Evolutionary conservation across 2,113 vertebrate genomes (phyloP).

Genomic region (Speoplatyrhinus poulsoni): DNA sequence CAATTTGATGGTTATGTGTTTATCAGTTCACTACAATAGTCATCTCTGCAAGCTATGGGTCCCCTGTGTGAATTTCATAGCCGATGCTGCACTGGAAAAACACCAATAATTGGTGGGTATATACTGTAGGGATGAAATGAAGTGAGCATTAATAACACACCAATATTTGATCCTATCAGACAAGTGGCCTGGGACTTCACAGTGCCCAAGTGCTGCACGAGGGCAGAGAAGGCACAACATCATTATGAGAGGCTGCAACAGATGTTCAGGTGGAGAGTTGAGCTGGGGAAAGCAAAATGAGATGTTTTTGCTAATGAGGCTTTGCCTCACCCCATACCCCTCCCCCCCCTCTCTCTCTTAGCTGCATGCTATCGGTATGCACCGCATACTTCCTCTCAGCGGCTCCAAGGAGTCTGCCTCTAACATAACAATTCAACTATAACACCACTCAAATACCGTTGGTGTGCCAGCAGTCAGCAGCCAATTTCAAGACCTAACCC

Average conservation of each 20-base stretch:
- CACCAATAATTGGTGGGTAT: too few species aligned
- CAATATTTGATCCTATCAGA: too few species aligned
- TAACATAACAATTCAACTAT: slow-evolving; percentile 57
- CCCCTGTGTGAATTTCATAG: too few species aligned
- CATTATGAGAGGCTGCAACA: slow-evolving; percentile 50
- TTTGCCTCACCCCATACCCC: slow-evolving; percentile 4
- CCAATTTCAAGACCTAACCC: neutral
- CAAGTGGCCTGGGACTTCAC: slow-evolving; percentile 19
- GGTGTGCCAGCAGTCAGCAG: slow-evolving; percentile 47
- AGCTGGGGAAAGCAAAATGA: slow-evolving; percentile 57
- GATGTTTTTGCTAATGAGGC: slow-evolving; percentile 66
- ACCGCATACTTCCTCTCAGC: slow-evolving; percentile 58
- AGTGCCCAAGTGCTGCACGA: neutral
- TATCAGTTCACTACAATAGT: too few species aligned
- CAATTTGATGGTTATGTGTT: too few species aligned
- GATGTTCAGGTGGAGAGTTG: slow-evolving; percentile 67
- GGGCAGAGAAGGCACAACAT: neutral
- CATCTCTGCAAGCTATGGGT: too few species aligned
- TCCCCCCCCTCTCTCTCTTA: slow-evolving; percentile 1
- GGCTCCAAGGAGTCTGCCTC: slow-evolving; percentile 58
- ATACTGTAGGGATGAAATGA: neutral
- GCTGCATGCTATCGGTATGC: slow-evolving; percentile 56
- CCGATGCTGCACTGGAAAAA: too few species aligned
- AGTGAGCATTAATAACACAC: neutral
- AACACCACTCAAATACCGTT: slow-evolving; percentile 42